Conservation (phyloP, 2,113 vertebrate genomes). For the Sinocyclocheilus anophthalmus region DNA sequence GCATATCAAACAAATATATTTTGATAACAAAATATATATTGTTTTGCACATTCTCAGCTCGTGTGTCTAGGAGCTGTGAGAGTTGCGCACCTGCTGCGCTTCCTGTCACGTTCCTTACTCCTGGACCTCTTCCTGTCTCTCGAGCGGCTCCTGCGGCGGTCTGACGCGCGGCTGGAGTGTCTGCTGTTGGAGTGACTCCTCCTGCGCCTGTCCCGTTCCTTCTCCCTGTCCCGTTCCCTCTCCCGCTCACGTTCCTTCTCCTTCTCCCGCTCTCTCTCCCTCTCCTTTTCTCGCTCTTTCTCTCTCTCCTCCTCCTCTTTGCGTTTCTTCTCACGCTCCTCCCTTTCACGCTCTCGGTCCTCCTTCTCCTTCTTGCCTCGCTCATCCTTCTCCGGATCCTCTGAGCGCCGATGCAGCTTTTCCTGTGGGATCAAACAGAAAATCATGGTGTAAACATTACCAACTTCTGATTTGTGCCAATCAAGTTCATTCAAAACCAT, state of each 20-base stretch:
- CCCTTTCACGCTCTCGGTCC: constrained; percentile 86
- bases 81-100: constrained; percentile 86
- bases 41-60: no score
- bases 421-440: constrained; percentile 63
- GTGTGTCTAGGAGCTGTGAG: neutral
- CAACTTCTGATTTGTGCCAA: no score
- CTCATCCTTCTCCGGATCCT: constrained; percentile 76
- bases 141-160: constrained; percentile 89
- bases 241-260: constrained; percentile 78
- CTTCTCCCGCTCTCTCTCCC: constrained; percentile 82
- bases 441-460: neutral
- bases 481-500: neutral
- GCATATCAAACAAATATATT: no score
- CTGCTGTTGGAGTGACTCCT: constrained; percentile 91
- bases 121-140: constrained; percentile 92
- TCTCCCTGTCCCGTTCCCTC: constrained; percentile 73
- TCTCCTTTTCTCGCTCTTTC: constrained; percentile 79
- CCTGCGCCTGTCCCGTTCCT: constrained; percentile 82
- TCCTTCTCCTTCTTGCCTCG: constrained; percentile 73
- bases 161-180: constrained; percentile 91
- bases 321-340: constrained; percentile 73
- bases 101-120: constrained; percentile 88
- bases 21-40: no score
- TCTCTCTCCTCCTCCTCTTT: constrained; percentile 82
- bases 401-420: constrained; percentile 78